Evolutionary conservation across 2,888 invertebrate genomes (phyloP), one percentile per base, ranked within the genome.

Genomic region (Drosophila recens): DNA sequence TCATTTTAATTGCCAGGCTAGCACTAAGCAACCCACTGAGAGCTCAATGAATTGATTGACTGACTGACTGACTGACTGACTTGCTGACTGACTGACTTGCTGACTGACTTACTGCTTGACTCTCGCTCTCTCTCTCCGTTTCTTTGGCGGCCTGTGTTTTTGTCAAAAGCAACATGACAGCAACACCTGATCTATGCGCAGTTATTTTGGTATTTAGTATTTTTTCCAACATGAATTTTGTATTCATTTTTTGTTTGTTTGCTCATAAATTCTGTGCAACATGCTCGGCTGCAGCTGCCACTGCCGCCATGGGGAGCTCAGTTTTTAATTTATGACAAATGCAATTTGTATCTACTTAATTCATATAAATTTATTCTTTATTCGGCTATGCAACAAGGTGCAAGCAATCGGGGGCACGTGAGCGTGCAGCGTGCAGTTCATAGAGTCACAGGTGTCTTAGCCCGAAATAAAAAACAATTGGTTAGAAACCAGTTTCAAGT

Each of bases 291-390:
- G 64, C 75, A 62, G 75, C 58, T 59, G 61, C 46, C 17, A 36
- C 17, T 17, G 38, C 42, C 67, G 17, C 62, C 57, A 42, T 34
- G 66, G 75, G 75, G 70, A 45, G 75, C 66, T 58, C n/a, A 48
- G 43, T 54, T 67, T 69, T 62, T 74, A 79, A 75, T 79, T 70
- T 72, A 72, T 71, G 59, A 82, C 74, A 68, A 79, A 81, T 80
- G 69, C 79, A 87, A 81, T 87, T 87, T 87, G 85, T 87, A 79
- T 71, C 58, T 74, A 45, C 54, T 81, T 81, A 72, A 89, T 76
- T 84, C 76, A 75, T 79, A 75, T 78, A 83, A 86, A 84, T 83
- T 79, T 79, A 79, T 80, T 57, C 49, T 83, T 79, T 79, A 79
- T 80, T 57, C 49, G 58, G 49, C 59, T 57, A 45, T 67, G 67